A percentile compares a stretch with the other conserved stretches of the same genome.
phyloP scores from a whole-genome alignment of 2,797 vertebrate genomes.

The Melopsittacus undulatus region DNA sequence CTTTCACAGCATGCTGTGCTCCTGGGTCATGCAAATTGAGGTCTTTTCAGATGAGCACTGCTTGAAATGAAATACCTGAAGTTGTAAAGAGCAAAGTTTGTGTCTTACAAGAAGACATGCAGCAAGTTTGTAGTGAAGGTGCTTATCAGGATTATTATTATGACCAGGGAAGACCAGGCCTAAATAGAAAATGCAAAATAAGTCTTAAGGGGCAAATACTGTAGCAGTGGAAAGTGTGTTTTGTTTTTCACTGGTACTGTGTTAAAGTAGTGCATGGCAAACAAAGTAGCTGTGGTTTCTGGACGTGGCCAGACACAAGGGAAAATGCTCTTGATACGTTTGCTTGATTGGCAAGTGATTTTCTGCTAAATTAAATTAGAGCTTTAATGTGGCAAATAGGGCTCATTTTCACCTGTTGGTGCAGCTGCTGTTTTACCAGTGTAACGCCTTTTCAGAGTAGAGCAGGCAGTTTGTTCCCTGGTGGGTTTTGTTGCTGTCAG shows the following conservation, averaged over 20 bases:
- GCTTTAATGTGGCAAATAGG: background rate
- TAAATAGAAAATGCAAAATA: background rate
- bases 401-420: background rate
- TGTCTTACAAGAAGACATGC: background rate
- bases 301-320: background rate
- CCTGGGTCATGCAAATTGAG: rapidly evolving
- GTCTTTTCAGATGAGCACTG: background rate
- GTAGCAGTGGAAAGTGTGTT: background rate
- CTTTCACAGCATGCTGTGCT: rapidly evolving
- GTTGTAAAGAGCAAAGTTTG: background rate
- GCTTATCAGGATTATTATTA: background rate
- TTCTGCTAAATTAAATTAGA: background rate
- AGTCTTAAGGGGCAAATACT: background rate
- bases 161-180: background rate
- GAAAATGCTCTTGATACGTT: background rate
- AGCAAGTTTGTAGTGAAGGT: background rate
- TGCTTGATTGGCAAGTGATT: background rate
- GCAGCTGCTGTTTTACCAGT: background rate
- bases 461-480: background rate
- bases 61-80: background rate
- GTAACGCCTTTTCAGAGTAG: background rate
- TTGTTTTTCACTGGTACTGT: background rate
- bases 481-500: background rate
- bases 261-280: background rate
- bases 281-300: background rate